Percentiles rank a stretch among this genome's conserved stretches.
These are phyloP conservation scores for Tethya wilhelma DNA, from an alignment of 37 sponge, comb jelly and placozoan genomes.

Conservation along the genomic window DNA sequence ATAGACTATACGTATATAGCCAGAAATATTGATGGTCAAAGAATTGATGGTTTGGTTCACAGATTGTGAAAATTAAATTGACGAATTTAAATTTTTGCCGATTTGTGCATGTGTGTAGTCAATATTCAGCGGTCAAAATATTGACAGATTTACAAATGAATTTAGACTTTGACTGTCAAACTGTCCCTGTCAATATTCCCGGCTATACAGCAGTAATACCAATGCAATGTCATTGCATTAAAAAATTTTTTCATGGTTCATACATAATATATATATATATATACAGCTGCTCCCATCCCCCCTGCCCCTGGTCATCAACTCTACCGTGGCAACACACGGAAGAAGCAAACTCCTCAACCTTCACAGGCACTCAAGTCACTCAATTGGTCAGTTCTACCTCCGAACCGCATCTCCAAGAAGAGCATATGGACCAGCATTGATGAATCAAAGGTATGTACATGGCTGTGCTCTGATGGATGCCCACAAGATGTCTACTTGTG, in stretches of 20 bases:
- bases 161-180: too few relatives aligned
- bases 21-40: too few relatives aligned
- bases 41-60: too few relatives aligned
- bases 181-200: too few relatives aligned
- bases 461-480: too few relatives aligned
- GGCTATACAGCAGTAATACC: too few relatives aligned
- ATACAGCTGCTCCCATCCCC: constrained; percentile 1
- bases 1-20: too few relatives aligned
- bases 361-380: constrained; percentile 76
- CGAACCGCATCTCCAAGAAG: constrained; percentile 32
- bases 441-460: constrained; percentile 56
- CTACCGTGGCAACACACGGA: neutral
- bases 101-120: neutral
- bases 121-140: neutral
- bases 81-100: neutral
- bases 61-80: too few relatives aligned
- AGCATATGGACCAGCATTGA: constrained; percentile 73
- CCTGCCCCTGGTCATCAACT: constrained; percentile 32
- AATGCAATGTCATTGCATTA: too few relatives aligned
- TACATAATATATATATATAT: neutral
- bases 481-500: too few relatives aligned
- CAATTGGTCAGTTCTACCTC: constrained; percentile 81
- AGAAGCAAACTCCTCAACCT: constrained; percentile 62
- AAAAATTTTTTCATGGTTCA: too few relatives aligned
- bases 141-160: too few relatives aligned